A percentile compares a stretch with the other conserved stretches of the same genome.
phyloP scores from a whole-genome alignment of 2,888 invertebrate genomes.

The Terebella lapidaria region DNA sequence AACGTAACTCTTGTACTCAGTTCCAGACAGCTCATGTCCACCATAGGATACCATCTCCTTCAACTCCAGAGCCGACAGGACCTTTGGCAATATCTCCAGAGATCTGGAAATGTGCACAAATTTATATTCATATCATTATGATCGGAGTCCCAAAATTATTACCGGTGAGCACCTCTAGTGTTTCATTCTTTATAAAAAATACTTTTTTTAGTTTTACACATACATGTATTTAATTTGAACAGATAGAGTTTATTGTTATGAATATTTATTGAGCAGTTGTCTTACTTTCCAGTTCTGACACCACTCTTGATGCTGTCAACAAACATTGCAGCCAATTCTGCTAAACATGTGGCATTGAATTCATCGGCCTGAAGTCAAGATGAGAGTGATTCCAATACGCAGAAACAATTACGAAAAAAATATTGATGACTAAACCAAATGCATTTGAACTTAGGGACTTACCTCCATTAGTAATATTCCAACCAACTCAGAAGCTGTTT shows the following conservation, averaged over 20 bases:
- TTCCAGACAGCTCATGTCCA: slow-evolving; percentile 42
- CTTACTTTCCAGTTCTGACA: no score
- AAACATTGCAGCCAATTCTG: slow-evolving; percentile 35
- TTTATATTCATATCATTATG: background rate
- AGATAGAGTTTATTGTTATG: no score
- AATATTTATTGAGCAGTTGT: no score
- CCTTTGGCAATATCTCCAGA: slow-evolving; percentile 47
- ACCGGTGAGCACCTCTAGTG: no score
- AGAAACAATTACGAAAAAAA: background rate
- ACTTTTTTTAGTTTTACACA: no score
- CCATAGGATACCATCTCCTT: slow-evolving; percentile 37
- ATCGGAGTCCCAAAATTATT: background rate
- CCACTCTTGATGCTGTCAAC: slow-evolving; percentile 41
- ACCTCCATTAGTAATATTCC: slow-evolving; percentile 45
- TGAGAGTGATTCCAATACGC: background rate
- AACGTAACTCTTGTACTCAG: slow-evolving; percentile 47
- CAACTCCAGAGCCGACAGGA: slow-evolving; percentile 40
- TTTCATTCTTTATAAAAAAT: no score
- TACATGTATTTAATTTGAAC: no score
- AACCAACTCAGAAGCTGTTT: slow-evolving; percentile 37
- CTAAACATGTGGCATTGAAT: slow-evolving; percentile 31
- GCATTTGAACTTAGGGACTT: no score
- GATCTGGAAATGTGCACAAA: slow-evolving; percentile 13
- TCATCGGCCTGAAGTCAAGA: slow-evolving; percentile 30
- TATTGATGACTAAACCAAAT: no score